phyloP scores from a whole-genome alignment of 1,140 invertebrate genomes.

The Dreissena rostriformis region DNA sequence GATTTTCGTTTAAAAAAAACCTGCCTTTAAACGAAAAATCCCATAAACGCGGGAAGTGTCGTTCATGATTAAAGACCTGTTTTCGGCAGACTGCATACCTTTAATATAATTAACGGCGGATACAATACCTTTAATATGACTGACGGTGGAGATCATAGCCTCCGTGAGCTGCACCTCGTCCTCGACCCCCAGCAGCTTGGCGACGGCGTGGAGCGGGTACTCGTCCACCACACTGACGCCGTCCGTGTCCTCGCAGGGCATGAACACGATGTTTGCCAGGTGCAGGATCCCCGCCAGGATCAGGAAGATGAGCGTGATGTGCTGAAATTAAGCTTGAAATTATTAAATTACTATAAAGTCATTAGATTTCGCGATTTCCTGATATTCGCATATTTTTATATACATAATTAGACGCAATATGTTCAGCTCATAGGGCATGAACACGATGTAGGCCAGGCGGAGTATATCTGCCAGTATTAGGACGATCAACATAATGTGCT shows the following conservation, averaged over 20 bases:
- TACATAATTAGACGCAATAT: too few relatives aligned
- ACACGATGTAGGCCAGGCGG: too few relatives aligned
- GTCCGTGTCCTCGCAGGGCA: slow-evolving; percentile 82
- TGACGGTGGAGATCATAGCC: slow-evolving; percentile 71
- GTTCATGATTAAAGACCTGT: background rate
- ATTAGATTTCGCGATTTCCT: too few relatives aligned
- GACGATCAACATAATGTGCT: too few relatives aligned
- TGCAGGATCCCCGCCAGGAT: slow-evolving; percentile 94
- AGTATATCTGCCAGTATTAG: too few relatives aligned
- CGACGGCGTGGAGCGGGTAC: slow-evolving; percentile 69
- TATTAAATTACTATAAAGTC: too few relatives aligned
- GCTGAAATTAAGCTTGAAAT: slow-evolving; percentile 81
- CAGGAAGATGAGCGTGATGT: slow-evolving; percentile 91
- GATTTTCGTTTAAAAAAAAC: too few relatives aligned
- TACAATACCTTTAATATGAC: slow-evolving; percentile 68
- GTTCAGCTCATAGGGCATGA: too few relatives aligned
- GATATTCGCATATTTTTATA: too few relatives aligned
- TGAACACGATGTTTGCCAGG: slow-evolving; percentile 92
- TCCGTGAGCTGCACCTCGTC: slow-evolving; percentile 71
- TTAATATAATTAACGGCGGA: background rate
- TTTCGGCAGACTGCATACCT: background rate
- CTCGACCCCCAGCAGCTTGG: slow-evolving; percentile 70
- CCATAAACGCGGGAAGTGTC: too few relatives aligned
- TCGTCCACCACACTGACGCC: slow-evolving; percentile 70
- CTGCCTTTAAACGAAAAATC: too few relatives aligned